Evolutionary conservation across 2,797 vertebrate species (phyloP).

Genomic region (Fratercula arctica): DNA sequence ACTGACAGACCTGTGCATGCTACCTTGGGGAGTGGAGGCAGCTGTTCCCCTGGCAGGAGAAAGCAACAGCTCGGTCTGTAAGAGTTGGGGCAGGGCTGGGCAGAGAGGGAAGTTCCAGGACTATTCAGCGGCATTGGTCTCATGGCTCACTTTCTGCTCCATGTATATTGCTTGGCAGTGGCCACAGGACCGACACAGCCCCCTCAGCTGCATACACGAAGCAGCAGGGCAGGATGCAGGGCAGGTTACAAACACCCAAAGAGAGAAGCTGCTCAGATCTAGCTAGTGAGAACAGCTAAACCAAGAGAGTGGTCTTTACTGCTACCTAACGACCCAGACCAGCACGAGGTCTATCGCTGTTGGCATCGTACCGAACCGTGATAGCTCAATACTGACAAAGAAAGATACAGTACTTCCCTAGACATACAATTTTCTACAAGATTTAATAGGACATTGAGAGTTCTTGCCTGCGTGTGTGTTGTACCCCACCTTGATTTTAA

Average conservation of each 20-base stretch:
- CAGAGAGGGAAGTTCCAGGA: neutral
- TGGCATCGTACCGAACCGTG: neutral
- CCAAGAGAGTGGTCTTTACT: neutral
- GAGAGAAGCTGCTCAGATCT: neutral
- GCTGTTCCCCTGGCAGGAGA: neutral
- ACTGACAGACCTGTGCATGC: rapidly evolving
- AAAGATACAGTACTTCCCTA: neutral
- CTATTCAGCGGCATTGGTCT: neutral
- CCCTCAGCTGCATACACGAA: neutral
- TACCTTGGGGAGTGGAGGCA: rapidly evolving
- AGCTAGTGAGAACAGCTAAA: neutral
- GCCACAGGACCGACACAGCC: rapidly evolving
- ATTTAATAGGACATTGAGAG: neutral
- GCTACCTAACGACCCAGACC: neutral
- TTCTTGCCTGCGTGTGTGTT: neutral
- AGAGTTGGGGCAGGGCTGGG: neutral
- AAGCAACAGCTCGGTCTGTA: neutral
- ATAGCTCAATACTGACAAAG: neutral
- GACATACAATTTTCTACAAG: neutral
- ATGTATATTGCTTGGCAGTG: rapidly evolving
- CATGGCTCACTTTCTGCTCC: neutral
- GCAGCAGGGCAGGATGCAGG: neutral
- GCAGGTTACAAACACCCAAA: neutral
- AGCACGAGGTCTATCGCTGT: rapidly evolving
- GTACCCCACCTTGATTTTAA: neutral